These are phyloP conservation scores for Odocoileus hemionus DNA, from an alignment of 2,113 vertebrate species.

Conservation along the genomic window DNA sequence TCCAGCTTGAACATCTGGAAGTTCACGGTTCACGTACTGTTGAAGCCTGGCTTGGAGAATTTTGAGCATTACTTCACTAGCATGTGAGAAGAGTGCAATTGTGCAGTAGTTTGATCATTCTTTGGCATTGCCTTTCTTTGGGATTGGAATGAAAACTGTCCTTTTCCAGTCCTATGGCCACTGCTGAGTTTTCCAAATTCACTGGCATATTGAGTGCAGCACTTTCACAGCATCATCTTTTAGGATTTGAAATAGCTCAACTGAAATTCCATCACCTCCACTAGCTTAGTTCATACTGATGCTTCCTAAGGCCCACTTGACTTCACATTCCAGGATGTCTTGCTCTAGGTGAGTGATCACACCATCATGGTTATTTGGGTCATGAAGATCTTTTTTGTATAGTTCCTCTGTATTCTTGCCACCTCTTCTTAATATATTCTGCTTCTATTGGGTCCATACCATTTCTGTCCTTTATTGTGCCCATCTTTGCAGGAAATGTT, in stretches of 20 bases:
- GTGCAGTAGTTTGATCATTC: neutral
- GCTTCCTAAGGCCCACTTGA: neutral
- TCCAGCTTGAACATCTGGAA: neutral
- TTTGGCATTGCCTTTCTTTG: neutral
- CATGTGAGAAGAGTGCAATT: neutral
- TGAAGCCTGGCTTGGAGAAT: neutral
- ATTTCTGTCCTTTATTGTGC: neutral
- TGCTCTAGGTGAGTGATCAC: neutral
- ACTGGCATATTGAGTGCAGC: neutral
- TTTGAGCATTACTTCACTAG: neutral
- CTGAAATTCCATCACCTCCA: neutral
- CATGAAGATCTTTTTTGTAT: neutral
- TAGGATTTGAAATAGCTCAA: neutral
- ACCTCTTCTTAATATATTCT: neutral
- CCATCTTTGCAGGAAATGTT: neutral
- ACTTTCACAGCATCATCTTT: neutral
- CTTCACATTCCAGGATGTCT: neutral
- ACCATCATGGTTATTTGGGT: neutral
- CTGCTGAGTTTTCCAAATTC: neutral
- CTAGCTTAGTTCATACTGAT: neutral
- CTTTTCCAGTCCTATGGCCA: neutral
- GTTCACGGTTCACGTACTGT: neutral
- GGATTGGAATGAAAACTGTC: neutral
- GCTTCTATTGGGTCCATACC: neutral
- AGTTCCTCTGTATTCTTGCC: neutral